These are phyloP conservation scores for Perizoma flavofasciatum DNA, from an alignment of 2,888 invertebrate genomes.

Conservation along the genomic window DNA sequence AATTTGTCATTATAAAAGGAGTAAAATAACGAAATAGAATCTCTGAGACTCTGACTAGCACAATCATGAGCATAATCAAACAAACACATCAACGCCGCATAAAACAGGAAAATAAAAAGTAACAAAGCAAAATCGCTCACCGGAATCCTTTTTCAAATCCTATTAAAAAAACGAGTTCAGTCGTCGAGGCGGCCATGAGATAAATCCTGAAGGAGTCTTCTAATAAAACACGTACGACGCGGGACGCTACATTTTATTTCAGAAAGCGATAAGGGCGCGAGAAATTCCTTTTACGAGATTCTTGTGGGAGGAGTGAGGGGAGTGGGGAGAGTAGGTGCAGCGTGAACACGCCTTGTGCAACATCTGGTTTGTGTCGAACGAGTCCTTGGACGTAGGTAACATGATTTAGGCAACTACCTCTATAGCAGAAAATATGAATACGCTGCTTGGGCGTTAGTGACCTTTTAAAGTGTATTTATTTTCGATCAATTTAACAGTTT, in stretches of 20 bases:
- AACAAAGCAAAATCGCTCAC: conserved; percentile 60
- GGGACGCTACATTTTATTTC: conserved; percentile 81
- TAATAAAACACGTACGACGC: conserved; percentile 82
- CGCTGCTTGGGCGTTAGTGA: conserved; percentile 32
- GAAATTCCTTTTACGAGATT: conserved; percentile 82
- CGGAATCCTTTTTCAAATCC: conserved; percentile 65
- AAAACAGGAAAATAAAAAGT: conserved; percentile 51
- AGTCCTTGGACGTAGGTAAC: conserved; percentile 30
- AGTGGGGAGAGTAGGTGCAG: conserved; percentile 50
- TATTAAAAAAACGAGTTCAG: conserved; percentile 63
- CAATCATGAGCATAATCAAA: conserved; percentile 13
- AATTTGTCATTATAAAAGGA: no score
- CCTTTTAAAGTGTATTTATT: conserved; percentile 28
- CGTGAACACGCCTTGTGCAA: conserved; percentile 61
- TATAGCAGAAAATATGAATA: conserved; percentile 35
- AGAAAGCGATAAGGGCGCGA: conserved; percentile 81
- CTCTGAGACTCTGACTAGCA: conserved; percentile 6
- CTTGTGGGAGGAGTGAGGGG: conserved; percentile 52
- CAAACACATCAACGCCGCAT: conserved; percentile 33
- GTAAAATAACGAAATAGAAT: no score
- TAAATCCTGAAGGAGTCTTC: conserved; percentile 78
- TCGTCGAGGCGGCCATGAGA: conserved; percentile 68
- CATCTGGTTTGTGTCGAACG: conserved; percentile 73
- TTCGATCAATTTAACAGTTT: conserved; percentile 8
- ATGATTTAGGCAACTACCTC: conserved; percentile 41